phyloP scores from a whole-genome alignment of 2,888 invertebrate genomes.

The Cremastinae sp. region DNA sequence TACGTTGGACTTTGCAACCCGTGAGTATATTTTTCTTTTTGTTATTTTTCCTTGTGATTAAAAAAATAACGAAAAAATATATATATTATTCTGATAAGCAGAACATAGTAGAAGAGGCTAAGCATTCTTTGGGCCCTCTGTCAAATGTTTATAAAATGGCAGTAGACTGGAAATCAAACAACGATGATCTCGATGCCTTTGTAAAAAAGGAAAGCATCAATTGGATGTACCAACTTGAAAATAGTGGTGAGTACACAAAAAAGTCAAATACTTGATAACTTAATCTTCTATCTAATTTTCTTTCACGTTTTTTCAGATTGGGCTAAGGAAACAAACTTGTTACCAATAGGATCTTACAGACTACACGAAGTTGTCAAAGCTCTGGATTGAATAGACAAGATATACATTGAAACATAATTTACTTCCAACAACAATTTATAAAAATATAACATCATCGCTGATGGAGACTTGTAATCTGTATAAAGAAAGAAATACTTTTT shows the following conservation, averaged over 20 bases:
- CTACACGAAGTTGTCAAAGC: slow-evolving; percentile 62
- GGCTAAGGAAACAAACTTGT: slow-evolving; percentile 83
- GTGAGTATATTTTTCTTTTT: slow-evolving; percentile 27
- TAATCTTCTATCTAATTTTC: no score
- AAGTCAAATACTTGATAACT: background rate
- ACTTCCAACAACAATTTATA: slow-evolving; percentile 72
- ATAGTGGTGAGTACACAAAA: slow-evolving; percentile 23
- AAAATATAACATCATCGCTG: slow-evolving; percentile 70
- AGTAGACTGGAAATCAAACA: background rate
- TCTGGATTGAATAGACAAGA: background rate
- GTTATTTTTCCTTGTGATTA: background rate
- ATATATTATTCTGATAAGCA: slow-evolving; percentile 4
- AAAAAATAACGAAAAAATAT: background rate
- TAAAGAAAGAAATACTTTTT: slow-evolving; percentile 63
- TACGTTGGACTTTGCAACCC: slow-evolving; percentile 63
- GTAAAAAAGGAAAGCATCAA: background rate
- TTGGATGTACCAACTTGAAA: slow-evolving; percentile 25
- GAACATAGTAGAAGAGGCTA: slow-evolving; percentile 40
- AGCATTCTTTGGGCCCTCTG: slow-evolving; percentile 6
- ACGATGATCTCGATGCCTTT: background rate
- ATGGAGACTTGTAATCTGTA: slow-evolving; percentile 68
- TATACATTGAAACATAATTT: slow-evolving; percentile 64
- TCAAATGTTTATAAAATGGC: slow-evolving; percentile 21
- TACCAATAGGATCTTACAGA: slow-evolving; percentile 84
- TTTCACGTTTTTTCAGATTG: slow-evolving; percentile 81